Percentiles rank a stretch among this genome's conserved stretches.
Conservation (phyloP, 2,113 vertebrate species). For the Pteronura brasiliensis region DNA sequence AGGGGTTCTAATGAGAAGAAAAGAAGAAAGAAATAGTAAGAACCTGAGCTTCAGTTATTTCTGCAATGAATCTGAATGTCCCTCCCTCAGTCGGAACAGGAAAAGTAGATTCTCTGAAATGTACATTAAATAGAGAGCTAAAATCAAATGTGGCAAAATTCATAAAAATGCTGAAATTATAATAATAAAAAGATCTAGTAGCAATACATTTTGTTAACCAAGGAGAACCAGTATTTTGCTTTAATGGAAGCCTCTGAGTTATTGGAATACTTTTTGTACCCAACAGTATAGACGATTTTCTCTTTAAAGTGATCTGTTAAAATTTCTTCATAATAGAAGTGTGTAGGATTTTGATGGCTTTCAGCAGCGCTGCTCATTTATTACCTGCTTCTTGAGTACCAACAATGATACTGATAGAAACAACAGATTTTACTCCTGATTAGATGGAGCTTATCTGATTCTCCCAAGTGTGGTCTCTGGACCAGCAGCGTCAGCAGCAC, state of each 20-base stretch:
- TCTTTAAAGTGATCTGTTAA: neutral
- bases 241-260: neutral
- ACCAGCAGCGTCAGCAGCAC: neutral
- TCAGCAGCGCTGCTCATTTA: neutral
- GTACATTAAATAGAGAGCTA: slow-evolving; percentile 5
- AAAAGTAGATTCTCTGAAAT: slow-evolving; percentile 33
- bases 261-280: neutral
- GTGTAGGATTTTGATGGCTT: neutral
- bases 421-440: neutral
- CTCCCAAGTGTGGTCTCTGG: neutral
- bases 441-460: neutral
- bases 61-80: neutral
- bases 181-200: slow-evolving; percentile 13
- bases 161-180: neutral
- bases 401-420: neutral
- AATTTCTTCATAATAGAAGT: neutral
- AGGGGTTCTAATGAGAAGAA: neutral
- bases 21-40: neutral
- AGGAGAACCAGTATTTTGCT: neutral
- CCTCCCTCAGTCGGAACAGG: neutral
- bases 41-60: neutral
- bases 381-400: neutral
- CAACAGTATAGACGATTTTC: neutral
- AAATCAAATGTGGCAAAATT: slow-evolving; percentile 24
- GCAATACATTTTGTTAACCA: slow-evolving; percentile 46